Percentiles rank a stretch among this genome's conserved stretches.
Conservation (phyloP, 64 coral and sea anemone species). For the Acropora tenuis region DNA sequence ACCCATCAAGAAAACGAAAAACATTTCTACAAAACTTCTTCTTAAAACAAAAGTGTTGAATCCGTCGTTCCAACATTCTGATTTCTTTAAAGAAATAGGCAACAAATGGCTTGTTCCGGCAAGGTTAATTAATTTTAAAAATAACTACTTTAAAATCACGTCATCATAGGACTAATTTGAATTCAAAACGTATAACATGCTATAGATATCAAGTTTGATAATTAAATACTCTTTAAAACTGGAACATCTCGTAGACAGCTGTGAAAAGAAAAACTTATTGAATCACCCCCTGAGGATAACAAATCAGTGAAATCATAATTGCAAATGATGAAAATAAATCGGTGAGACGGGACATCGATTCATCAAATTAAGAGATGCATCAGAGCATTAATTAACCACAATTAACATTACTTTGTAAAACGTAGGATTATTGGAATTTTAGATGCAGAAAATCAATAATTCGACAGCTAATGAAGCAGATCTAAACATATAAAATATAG, state of each 20-base stretch:
- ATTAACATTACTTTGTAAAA: neutral
- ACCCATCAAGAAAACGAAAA: too few species aligned
- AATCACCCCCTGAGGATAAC: neutral
- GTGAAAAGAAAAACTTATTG: neutral
- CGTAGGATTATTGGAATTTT: neutral
- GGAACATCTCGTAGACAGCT: neutral
- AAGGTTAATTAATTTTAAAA: too few species aligned
- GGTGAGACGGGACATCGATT: neutral
- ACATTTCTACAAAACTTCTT: too few species aligned
- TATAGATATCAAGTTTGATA: too few species aligned
- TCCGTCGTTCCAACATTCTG: too few species aligned
- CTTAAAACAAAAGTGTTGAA: too few species aligned
- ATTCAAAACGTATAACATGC: too few species aligned
- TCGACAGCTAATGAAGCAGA: neutral
- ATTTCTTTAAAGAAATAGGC: too few species aligned
- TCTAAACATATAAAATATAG: neutral
- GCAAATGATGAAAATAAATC: neutral
- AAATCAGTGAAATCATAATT: neutral
- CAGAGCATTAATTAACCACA: neutral
- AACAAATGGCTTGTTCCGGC: too few species aligned
- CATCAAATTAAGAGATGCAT: too few species aligned
- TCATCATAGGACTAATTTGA: too few species aligned
- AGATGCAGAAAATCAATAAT: neutral
- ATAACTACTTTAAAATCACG: too few species aligned
- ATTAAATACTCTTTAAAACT: neutral